Evolutionary conservation across 2,888 invertebrate species (phyloP).

Genomic region (Ctena decussata): DNA sequence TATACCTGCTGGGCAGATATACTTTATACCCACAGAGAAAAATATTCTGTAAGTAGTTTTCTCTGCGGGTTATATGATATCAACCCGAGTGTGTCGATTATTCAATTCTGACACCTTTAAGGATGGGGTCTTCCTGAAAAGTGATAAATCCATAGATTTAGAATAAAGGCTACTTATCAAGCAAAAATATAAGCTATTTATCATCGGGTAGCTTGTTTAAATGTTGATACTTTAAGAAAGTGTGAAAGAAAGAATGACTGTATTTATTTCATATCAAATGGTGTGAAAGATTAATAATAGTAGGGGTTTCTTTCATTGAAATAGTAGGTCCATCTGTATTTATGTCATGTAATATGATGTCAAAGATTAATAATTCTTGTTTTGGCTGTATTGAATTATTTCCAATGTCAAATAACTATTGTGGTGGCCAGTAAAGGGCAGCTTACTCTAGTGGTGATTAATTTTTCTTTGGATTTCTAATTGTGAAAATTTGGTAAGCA

Average conservation of each 20-base stretch:
- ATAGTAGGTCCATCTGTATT: background rate
- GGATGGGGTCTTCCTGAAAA: background rate
- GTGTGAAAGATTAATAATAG: background rate
- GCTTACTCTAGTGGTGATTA: background rate
- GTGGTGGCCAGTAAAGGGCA: background rate
- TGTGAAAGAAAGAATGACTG: background rate
- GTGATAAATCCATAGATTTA: background rate
- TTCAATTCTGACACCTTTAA: conserved; percentile 4
- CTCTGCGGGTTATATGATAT: conserved; percentile 5
- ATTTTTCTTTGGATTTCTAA: too few relatives aligned
- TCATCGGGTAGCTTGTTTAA: background rate
- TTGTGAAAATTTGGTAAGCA: too few relatives aligned
- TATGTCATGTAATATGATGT: background rate
- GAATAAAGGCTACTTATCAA: background rate
- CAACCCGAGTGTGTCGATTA: background rate
- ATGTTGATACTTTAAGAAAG: background rate
- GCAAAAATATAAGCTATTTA: background rate
- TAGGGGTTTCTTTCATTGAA: background rate
- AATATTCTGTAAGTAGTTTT: conserved; percentile 9
- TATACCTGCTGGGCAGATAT: background rate
- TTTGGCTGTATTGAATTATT: background rate
- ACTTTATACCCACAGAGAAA: conserved; percentile 17
- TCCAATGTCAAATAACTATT: background rate
- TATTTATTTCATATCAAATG: conserved; percentile 1
- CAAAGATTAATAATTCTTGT: background rate